Evolutionary conservation across 2,113 vertebrate genomes (phyloP).

Genomic region (Plecturocebus donacophilus): DNA sequence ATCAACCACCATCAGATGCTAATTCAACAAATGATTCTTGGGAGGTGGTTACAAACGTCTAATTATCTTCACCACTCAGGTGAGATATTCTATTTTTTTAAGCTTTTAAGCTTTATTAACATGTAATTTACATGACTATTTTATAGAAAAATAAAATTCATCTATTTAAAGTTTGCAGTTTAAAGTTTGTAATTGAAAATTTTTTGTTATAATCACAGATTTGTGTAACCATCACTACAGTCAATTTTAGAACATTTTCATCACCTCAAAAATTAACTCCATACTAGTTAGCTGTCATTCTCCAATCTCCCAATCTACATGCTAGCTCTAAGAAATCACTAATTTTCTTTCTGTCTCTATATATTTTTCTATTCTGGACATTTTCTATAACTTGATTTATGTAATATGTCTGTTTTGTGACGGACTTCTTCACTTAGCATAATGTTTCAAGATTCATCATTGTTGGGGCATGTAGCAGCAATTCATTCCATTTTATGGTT

Average conservation of each 20-base stretch:
- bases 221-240: not conserved
- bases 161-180: not conserved
- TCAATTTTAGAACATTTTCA: not conserved
- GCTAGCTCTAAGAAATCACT: not conserved
- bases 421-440: not conserved
- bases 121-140: not conserved
- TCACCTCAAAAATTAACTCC: not conserved
- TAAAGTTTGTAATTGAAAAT: not conserved
- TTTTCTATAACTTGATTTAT: not conserved
- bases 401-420: not conserved
- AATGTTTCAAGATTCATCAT: not conserved
- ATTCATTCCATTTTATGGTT: not conserved
- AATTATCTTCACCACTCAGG: not conserved
- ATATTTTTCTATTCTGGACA: not conserved
- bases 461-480: not conserved
- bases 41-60: not conserved
- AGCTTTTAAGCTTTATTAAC: not conserved
- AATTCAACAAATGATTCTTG: not conserved
- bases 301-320: not conserved
- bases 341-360: not conserved
- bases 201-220: not conserved
- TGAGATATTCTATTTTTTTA: not conserved
- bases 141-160: not conserved
- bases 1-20: no score
- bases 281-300: not conserved